Evolutionary conservation across 2,888 invertebrate genomes (phyloP), one percentile per base, ranked within the genome.

Genomic region (Agrochola litura): DNA sequence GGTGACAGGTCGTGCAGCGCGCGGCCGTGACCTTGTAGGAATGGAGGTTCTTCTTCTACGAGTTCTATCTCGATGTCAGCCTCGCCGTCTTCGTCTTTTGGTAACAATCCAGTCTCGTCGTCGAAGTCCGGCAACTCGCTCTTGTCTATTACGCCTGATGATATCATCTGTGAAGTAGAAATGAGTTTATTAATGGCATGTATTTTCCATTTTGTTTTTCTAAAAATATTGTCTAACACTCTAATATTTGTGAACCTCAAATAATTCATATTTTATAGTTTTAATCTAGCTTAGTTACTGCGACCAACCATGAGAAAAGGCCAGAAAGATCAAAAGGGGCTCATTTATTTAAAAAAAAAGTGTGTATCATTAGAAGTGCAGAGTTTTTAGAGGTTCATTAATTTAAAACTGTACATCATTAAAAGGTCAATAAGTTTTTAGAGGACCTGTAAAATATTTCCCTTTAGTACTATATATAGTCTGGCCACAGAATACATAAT

Each of bases 61-160:
- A 99, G 97, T 95, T 99, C 99, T 86, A 99, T 99, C 96, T 99
- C 99, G 83, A 99, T 99, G 93, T 99, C 99, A 75, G 99, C 99
- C 92, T 99, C 99, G 41, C 98, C 99, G 78, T 98, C 98, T 89
- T 99, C 99, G 87, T 99, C 98, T 93, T 99, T 99, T 0, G 99
- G 99, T 68, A 99, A 93, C 14, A 99, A 95, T 8, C 99, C 99
- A 16, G 99, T 99, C 92, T 99, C 99, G 79, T 99, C 99, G 92
- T 99, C 99, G 93, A 99, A 99, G 93, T 99, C 99, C 0, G 99
- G 99, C 81, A 99, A 94, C 92, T 99, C 99, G 87, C 98, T 98
- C 91, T 99, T 98, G 92, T 99, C 99, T 79, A 99, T 98, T 60
- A 98, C 99, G 52, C 98, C 98, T 0, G 99, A 99, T 14, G 99